These are phyloP conservation scores for Beroe forskalii DNA, from an alignment of 37 sponge, comb jelly and placozoan species.

Conservation along the genomic window DNA sequence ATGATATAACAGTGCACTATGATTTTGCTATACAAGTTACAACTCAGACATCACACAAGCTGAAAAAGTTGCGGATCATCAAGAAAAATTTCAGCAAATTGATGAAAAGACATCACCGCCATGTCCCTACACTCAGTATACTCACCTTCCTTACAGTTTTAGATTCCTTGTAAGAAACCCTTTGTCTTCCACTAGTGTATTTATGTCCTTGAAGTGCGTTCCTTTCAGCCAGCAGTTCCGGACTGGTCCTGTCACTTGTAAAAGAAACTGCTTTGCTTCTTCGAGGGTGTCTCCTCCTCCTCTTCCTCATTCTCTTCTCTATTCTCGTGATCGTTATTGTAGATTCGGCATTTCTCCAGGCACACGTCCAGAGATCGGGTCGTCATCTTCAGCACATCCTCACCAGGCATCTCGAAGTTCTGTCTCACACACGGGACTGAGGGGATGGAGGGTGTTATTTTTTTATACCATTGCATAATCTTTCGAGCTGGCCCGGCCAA, in stretches of 20 bases:
- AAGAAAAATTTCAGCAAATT: too few species aligned
- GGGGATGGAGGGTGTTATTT: too few species aligned
- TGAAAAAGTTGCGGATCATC: too few species aligned
- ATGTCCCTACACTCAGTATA: too few species aligned
- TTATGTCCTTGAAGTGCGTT: background rate
- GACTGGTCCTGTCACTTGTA: background rate
- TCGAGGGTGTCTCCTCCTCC: background rate
- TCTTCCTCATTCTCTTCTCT: too few species aligned
- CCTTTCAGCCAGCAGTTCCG: background rate
- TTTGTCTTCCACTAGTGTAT: background rate
- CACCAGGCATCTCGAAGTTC: background rate
- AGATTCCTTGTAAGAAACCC: background rate
- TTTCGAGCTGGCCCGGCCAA: too few species aligned
- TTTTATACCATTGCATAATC: too few species aligned
- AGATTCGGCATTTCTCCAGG: background rate
- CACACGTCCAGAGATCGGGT: background rate
- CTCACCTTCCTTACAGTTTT: too few species aligned
- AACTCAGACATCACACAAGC: too few species aligned
- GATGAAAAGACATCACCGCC: too few species aligned
- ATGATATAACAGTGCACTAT: too few species aligned
- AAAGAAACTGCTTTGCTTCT: background rate
- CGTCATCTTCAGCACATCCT: background rate
- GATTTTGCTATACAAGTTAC: too few species aligned
- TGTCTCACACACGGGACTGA: background rate
- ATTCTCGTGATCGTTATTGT: background rate